Evolutionary conservation across 2,888 invertebrate genomes (phyloP).

Genomic region (Acanthoscelides obtectus): DNA sequence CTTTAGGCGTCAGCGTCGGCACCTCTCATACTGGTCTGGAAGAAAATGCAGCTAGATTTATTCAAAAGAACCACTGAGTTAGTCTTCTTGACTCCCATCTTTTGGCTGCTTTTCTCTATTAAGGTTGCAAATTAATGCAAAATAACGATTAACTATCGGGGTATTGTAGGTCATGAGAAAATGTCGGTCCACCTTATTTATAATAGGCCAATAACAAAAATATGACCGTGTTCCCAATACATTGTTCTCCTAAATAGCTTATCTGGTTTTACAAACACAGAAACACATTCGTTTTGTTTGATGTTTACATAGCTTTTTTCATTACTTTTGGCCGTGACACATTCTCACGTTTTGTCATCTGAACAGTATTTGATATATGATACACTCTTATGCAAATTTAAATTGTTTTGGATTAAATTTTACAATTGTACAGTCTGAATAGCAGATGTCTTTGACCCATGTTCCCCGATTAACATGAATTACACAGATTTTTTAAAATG

Average conservation of each 20-base stretch:
- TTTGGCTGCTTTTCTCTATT: neutral
- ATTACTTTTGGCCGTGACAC: neutral
- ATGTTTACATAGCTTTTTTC: neutral
- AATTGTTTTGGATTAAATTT: neutral
- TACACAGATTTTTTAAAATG: too few relatives aligned
- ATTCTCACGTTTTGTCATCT: neutral
- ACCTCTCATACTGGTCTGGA: too few relatives aligned
- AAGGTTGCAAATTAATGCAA: neutral
- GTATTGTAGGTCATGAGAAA: neutral
- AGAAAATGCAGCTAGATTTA: too few relatives aligned
- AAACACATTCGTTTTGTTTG: neutral
- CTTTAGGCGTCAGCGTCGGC: too few relatives aligned
- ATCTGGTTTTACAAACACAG: neutral
- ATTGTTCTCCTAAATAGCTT: neutral
- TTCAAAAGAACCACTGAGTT: too few relatives aligned
- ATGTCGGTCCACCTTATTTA: neutral
- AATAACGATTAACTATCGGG: neutral
- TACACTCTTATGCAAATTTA: too few relatives aligned
- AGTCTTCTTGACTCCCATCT: too few relatives aligned
- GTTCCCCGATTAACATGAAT: too few relatives aligned
- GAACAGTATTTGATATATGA: neutral
- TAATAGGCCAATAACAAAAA: neutral
- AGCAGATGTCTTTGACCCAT: too few relatives aligned
- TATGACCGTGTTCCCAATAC: neutral
- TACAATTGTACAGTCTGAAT: too few relatives aligned